Percentiles rank a stretch among this genome's conserved stretches.
Evolutionary conservation across 2,797 vertebrate genomes (phyloP).

Genomic region (Pseudochirops cupreus): DNA sequence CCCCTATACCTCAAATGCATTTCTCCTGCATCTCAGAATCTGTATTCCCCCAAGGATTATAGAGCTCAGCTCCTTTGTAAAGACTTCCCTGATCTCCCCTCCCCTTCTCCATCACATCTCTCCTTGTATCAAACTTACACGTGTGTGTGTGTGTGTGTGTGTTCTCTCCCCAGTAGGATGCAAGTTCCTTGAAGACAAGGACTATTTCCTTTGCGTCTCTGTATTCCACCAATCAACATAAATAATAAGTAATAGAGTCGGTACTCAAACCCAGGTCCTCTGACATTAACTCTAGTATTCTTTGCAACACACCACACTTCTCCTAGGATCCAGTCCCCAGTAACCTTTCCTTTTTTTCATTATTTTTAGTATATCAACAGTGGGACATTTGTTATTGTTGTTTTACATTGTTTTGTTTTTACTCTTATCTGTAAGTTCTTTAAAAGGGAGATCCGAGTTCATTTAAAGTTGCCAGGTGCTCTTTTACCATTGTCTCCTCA

Average conservation of each 20-base stretch:
- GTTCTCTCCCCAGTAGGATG: background rate
- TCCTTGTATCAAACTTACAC: background rate
- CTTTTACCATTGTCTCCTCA: background rate
- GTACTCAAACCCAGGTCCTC: background rate
- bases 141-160: background rate
- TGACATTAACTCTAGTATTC: background rate
- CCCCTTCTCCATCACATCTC: background rate
- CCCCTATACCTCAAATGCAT: background rate
- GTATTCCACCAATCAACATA: background rate
- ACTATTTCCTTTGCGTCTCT: background rate
- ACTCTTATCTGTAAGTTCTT: background rate
- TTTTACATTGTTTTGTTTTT: background rate
- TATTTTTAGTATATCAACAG: background rate
- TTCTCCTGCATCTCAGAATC: background rate
- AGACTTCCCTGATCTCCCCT: background rate
- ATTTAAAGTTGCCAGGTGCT: background rate
- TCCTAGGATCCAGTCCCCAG: background rate
- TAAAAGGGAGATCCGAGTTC: background rate
- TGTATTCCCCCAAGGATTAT: background rate
- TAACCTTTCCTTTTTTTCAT: background rate
- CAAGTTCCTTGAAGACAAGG: background rate
- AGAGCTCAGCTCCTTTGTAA: constrained; percentile 15
- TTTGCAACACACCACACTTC: background rate
- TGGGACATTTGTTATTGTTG: background rate
- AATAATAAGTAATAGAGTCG: background rate